Percentiles rank a stretch among this genome's conserved stretches.
Conservation (phyloP, 2,888 invertebrate genomes). For the Drosophila nr. perissopoda region DNA sequence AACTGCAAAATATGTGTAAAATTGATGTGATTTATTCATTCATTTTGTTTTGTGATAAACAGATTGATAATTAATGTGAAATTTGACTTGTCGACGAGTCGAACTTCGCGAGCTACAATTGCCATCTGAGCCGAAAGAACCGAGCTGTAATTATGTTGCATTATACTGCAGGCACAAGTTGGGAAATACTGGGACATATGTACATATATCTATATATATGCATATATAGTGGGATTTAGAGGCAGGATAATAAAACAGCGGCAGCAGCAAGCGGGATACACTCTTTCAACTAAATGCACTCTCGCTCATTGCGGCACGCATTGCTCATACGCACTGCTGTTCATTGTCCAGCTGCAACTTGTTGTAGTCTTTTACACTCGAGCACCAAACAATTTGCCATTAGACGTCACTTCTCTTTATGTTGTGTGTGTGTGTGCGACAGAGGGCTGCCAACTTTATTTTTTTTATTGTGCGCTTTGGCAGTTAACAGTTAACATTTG, state of each 20-base stretch:
- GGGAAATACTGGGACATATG: conserved; percentile 39
- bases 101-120: conserved; percentile 60
- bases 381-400: conserved; percentile 56
- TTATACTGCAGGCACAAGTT: conserved; percentile 25
- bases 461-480: conserved; percentile 38
- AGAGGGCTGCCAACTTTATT: conserved; percentile 46
- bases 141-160: conserved; percentile 72
- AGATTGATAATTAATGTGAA: background rate
- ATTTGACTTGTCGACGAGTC: conserved; percentile 7
- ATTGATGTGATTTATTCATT: conserved; percentile 2
- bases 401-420: conserved; percentile 21
- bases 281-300: conserved; percentile 39
- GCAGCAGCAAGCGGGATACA: conserved; percentile 1
- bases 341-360: conserved; percentile 58
- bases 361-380: conserved; percentile 45
- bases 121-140: conserved; percentile 55
- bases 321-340: conserved; percentile 45
- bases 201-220: conserved; percentile 16
- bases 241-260: conserved; percentile 26
- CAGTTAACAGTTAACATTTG: conserved; percentile 60
- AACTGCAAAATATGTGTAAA: conserved; percentile 20
- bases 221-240: conserved; percentile 48
- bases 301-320: conserved; percentile 29
- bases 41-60: background rate
- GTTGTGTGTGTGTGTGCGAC: conserved; percentile 19